Base-by-base conservation (phyloP, 2,113 vertebrate genomes). In the Perca flavescens region DNA sequence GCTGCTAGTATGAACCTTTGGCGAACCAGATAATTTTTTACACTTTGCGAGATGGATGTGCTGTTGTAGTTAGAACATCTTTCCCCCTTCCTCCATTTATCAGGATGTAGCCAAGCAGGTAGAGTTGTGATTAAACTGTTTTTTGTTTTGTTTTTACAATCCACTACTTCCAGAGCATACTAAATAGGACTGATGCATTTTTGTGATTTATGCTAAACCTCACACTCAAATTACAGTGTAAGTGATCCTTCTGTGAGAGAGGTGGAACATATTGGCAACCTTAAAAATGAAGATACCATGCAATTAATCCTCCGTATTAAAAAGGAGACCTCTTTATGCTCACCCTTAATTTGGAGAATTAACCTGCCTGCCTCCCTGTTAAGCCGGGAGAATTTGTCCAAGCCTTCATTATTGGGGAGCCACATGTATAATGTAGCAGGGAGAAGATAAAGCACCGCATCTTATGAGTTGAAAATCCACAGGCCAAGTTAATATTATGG, bases 171-270 rank as follows among this genome's bases (percentile, higher is more conserved):
- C 63, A 52, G 36, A 73, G 64, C 50, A 75, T 68, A 63, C 47
- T 40, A 62, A 87, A 83, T 31, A 71, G 69, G 31, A 83, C 57
- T 62, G 21, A 85, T 83, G 73, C 17, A 74, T 92, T 87, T 71
- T 62, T 67, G 63, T 87, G 91, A 93, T 92, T 90, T 89, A 93
- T 87, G 81, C 57, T 79, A 79, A 88, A 86, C 79, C 79, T 75
- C 64, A 71, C 74, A 67, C 67, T 77, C 36, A 77, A 86, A 87
- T 90, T 77, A 74, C 63, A 83, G 54, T 10, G 64, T 31, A 70
- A 88, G 73, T 82, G 81, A 89, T 86, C 68, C 70, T 70, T 86
- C 57, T 22, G 49, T 8, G 56, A 81, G 69, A 61, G 77, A 79
- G 71, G 47, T 79, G 73, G 80, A 80, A 82, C 75, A 80, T 77